Evolutionary conservation across 2,888 invertebrate genomes (phyloP).

Genomic region (Darwinula stevensoni): DNA sequence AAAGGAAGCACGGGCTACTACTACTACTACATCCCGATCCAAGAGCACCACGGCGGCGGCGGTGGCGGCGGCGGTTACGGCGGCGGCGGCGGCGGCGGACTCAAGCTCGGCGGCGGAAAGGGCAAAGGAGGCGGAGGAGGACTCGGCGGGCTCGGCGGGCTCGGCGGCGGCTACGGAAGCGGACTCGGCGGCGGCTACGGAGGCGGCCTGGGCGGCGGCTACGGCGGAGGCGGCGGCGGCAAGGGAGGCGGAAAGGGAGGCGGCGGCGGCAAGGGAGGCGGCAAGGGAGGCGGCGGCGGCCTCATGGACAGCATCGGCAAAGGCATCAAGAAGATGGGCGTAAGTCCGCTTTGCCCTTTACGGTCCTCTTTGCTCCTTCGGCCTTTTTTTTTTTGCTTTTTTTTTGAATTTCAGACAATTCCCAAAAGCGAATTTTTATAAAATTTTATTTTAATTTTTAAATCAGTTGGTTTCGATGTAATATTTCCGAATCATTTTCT

Average conservation of each 20-base stretch:
- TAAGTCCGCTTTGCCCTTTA: too few species aligned
- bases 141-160: neutral
- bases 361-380: too few species aligned
- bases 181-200: neutral
- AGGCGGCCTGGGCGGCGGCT: neutral
- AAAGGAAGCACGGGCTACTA: slow-evolving; percentile 1
- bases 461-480: too few species aligned
- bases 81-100: neutral
- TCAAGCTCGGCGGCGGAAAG: neutral
- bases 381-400: too few species aligned
- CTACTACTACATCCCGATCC: neutral
- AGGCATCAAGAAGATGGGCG: slow-evolving; percentile 1
- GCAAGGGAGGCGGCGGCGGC: too few species aligned
- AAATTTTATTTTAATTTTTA: too few species aligned
- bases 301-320: slow-evolving; percentile 2
- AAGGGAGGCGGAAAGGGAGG: slow-evolving; percentile 1
- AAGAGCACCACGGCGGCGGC: neutral
- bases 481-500: too few species aligned
- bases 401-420: too few species aligned
- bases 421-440: too few species aligned
- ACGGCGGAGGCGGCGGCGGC: neutral
- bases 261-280: neutral
- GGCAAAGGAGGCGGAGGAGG: neutral
- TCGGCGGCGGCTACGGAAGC: slow-evolving; percentile 1
- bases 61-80: neutral